Evolutionary conservation across 2,888 invertebrate species (phyloP), one percentile per base, ranked within the genome.

Genomic region (Gandaritis pyraliata): DNA sequence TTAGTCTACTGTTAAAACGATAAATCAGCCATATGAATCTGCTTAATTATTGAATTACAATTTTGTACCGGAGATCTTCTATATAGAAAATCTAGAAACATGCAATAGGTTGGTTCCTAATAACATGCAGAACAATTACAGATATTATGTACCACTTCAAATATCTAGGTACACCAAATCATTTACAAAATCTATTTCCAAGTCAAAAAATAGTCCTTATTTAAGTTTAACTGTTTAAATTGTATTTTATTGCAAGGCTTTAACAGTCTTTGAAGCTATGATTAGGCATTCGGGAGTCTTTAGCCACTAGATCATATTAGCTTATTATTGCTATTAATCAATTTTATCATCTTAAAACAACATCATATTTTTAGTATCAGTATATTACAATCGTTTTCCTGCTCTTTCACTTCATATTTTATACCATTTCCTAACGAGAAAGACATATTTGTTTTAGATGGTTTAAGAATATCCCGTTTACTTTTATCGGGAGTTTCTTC

Each of bases 331-430:
- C 43, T 43, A 43, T 11, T 43, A 41, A 2, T 13, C 16, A 43
- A 43, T 16, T 30, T 4, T 13, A 12, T 15, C 30, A 30, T 15
- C 15, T 43, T 41, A 50, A 7, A 15, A n/a, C n/a, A 39, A 38
- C n/a, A 16, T 55, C 15, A 62, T 15, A 90, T 78, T 63, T 89
- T 91, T 41, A 91, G 77, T 51, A 91, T 78, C 4, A 91, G 68
- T 66, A 91, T 90, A 72, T 91, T 91, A 71, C 87, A 90, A 49
- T 86, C 90, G 54, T 87, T 84, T 12, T 88, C 85, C 39, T 80
- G 82, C 69, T 90, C 89, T 41, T 76, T 82, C 0, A 91, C 85
- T 75, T 88, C 87, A 56, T 90, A 91, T 54, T 83, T 70, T 0
- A 83, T 48, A 12, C 82, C 80, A 52, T 69, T 46, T 47, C 23